phyloP scores from a whole-genome alignment of 2,797 vertebrate species.

The Denticeps clupeoides region DNA sequence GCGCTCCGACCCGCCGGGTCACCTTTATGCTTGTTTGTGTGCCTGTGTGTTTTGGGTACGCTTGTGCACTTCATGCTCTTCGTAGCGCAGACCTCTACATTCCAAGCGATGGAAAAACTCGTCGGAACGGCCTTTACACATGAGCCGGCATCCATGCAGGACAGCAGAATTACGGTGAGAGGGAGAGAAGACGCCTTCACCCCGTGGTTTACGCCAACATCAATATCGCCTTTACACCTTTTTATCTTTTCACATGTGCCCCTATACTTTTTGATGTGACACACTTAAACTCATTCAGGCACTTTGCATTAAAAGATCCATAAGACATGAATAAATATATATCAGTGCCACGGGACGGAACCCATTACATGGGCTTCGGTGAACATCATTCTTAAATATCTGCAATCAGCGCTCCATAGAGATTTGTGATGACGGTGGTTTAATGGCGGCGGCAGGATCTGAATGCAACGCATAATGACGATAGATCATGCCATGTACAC shows the following conservation, averaged over 20 bases:
- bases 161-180: conserved; percentile 21
- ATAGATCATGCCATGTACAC: not conserved
- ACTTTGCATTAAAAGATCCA: conserved; percentile 3
- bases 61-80: too few species aligned
- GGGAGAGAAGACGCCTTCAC: conserved; percentile 8
- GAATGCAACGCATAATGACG: conserved; percentile 1
- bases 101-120: conserved; percentile 26
- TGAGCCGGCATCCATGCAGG: conserved; percentile 34
- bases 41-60: conserved; percentile 8
- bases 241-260: too few species aligned
- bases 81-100: too few species aligned
- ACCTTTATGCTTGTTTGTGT: conserved; percentile 33
- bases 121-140: conserved; percentile 32
- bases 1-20: conserved; percentile 42
- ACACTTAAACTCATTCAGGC: not conserved
- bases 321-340: conserved; percentile 1
- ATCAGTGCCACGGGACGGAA: not conserved
- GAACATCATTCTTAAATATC: not conserved
- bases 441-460: conserved; percentile 2
- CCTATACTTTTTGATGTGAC: conserved; percentile 1
- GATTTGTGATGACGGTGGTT: conserved; percentile 1
- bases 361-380: not conserved
- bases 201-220: not conserved
- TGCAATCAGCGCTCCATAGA: not conserved
- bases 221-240: conserved; percentile 8